Evolutionary conservation across 1,140 invertebrate genomes (phyloP).

Genomic region (Brevipalpus yothersi): DNA sequence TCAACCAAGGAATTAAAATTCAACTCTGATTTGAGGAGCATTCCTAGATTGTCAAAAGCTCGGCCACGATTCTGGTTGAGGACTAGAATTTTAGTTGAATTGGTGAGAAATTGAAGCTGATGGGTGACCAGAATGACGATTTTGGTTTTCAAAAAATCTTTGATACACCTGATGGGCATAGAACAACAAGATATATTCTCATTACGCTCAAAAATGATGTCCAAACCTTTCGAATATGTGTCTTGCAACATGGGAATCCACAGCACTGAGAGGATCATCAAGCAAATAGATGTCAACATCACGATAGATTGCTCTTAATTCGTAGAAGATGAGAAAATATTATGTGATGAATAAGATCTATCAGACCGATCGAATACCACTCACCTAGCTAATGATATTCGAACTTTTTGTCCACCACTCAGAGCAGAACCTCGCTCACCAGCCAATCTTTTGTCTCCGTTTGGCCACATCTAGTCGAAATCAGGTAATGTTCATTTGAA

Average conservation of each 20-base stretch:
- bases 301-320: constrained; percentile 4
- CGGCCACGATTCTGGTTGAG: constrained; percentile 18
- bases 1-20: not conserved
- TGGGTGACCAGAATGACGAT: constrained; percentile 39
- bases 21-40: not conserved
- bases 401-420: constrained; percentile 18
- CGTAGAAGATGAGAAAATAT: not conserved
- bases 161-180: constrained; percentile 6
- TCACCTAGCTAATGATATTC: constrained; percentile 15
- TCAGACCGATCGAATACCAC: constrained; percentile 14
- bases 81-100: constrained; percentile 18
- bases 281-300: not conserved
- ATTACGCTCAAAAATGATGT: not conserved
- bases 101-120: constrained; percentile 33
- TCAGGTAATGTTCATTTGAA: no score
- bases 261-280: constrained; percentile 23
- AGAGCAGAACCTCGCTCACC: constrained; percentile 25
- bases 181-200: not conserved
- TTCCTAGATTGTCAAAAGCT: not conserved
- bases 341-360: constrained; percentile 26
- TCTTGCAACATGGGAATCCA: constrained; percentile 23
- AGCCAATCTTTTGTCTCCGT: constrained; percentile 24
- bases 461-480: constrained; percentile 11
- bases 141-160: constrained; percentile 30
- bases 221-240: constrained; percentile 19